Percentiles rank a stretch among this genome's conserved stretches.
phyloP scores from a whole-genome alignment of 2,113 vertebrate species.

The Echinops telfairi region DNA sequence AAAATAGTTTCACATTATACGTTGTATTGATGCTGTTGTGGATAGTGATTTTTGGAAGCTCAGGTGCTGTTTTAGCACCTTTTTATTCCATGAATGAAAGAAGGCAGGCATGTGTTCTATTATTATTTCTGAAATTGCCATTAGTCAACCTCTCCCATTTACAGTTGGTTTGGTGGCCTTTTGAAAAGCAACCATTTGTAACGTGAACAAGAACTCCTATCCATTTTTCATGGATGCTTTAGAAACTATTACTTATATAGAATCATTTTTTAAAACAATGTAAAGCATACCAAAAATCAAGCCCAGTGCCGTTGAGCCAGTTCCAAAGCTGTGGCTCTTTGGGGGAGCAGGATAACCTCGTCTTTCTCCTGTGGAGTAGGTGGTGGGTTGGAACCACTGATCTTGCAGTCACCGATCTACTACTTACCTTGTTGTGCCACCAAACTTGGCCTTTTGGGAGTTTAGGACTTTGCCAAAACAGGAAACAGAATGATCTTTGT shows the following conservation, averaged over 20 bases:
- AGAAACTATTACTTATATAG: background rate
- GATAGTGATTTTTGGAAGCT: background rate
- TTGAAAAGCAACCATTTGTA: conserved; percentile 6
- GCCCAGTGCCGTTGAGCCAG: too few species aligned
- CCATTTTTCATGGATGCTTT: conserved; percentile 25
- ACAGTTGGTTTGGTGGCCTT: background rate
- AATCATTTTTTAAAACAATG: conserved; percentile 20
- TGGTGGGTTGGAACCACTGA: too few species aligned
- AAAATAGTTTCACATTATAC: background rate
- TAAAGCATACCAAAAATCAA: background rate
- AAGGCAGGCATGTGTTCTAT: background rate
- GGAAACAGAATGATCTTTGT: background rate
- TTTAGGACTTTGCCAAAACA: background rate
- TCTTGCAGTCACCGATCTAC: too few species aligned
- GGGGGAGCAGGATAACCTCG: too few species aligned
- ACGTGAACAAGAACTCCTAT: background rate
- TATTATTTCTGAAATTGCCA: conserved; percentile 1
- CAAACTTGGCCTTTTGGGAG: background rate
- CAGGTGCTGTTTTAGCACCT: background rate
- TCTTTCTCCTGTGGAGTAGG: too few species aligned
- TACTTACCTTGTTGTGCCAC: too few species aligned
- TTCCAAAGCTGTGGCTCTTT: too few species aligned
- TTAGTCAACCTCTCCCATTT: background rate
- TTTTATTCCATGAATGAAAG: background rate
- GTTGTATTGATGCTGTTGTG: background rate